Evolutionary conservation across 2,113 vertebrate species (phyloP), one percentile per base, ranked within the genome.

Genomic region (Gymnocephalus cernua): DNA sequence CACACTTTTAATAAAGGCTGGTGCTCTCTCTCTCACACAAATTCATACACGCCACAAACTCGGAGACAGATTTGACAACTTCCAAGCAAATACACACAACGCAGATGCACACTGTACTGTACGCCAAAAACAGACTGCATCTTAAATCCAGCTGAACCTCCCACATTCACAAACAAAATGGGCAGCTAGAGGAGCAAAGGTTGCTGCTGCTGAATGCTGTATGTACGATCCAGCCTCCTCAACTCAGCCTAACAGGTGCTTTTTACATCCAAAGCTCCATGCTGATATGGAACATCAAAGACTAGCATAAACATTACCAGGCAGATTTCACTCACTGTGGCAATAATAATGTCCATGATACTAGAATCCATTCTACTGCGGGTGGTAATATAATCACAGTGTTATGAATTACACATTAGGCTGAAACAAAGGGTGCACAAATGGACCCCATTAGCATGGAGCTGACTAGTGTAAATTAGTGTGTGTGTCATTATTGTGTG

Each of bases 1-100:
- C 95, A 95, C 94, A 95, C 94, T 95, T 94, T 94, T 90, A 86
- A 93, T 76, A 92, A 92, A 91, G 80, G 88, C 91, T 88, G 93
- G 91, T 93, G 87, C 92, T 90, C 89, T 90, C 84, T 83, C 80
- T 80, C 87, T 86, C 35, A 84, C 83, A 61, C 86, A 81, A 8
- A 78, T 53, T 61, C 87, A 84, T 57, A 54, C 79, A 81, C 66
- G 27, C 80, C 79, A 83, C 80, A 77, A 13, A 65, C 65, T 35
- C 62, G 4, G 23, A 50, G 45, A 84, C 76, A 67, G 50, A 77
- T 74, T 12, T 51, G 68, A 84, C 77, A 23, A 71, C 62, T 62
- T 59, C 13, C 29, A 38, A 18, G 27, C 78, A 62, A 61, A 83
- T 53, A 62, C 44, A 74, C 65, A 59, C n/a, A 13, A 62, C 35